Evolutionary conservation across 1,140 invertebrate genomes (phyloP).

Genomic region (Saccostrea glomerata): DNA sequence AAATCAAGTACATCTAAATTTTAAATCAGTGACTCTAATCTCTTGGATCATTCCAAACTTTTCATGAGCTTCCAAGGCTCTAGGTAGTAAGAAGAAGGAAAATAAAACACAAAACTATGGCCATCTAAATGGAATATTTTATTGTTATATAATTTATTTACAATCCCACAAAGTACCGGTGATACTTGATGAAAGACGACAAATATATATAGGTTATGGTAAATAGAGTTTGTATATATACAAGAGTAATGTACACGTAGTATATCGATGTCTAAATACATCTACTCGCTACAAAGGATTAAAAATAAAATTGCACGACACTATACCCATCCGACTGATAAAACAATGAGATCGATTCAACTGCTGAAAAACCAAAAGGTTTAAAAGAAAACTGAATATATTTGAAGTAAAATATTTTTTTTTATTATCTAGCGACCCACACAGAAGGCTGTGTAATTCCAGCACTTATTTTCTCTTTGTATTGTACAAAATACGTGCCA

Average conservation of each 20-base stretch:
- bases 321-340: background rate
- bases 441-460: too few species aligned
- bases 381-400: too few species aligned
- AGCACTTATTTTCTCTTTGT: too few species aligned
- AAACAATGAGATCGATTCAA: conserved; percentile 15
- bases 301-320: background rate
- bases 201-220: background rate
- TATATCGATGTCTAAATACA: background rate
- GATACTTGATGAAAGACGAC: conserved; percentile 33
- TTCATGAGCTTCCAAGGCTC: too few species aligned
- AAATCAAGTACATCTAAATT: too few species aligned
- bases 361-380: background rate
- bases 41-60: too few species aligned
- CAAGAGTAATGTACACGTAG: background rate
- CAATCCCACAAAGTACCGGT: background rate
- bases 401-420: too few species aligned
- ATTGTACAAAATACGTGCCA: too few species aligned
- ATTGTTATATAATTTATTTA: conserved; percentile 20
- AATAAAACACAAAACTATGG: background rate
- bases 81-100: background rate
- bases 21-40: too few species aligned
- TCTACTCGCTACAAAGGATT: background rate
- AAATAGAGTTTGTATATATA: background rate
- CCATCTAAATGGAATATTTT: conserved; percentile 7
- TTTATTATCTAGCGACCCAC: too few species aligned